Base-by-base conservation (phyloP, 1,140 invertebrate genomes). In the Hyles vespertilio region DNA sequence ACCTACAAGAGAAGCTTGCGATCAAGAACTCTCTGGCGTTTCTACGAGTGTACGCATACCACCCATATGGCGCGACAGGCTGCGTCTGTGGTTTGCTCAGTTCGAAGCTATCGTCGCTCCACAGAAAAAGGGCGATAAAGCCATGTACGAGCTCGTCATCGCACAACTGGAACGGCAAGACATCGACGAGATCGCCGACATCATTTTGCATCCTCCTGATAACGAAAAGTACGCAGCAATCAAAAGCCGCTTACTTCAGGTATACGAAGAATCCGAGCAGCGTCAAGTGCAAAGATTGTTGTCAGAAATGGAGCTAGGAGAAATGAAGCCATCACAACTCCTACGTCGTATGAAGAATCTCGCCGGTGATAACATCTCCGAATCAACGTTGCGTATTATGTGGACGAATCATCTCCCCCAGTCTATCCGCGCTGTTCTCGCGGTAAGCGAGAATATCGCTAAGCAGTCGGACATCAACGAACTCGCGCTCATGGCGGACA, bases 401-500 rank as follows among this genome's bases (percentile, higher is more conserved):
- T 52, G 40, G 12, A 55, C 43, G 43, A 43, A 55, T 7, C 44
- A 44, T 3, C 44, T 55, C 3, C 62, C 67, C 0, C 22, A 56
- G 5, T 54, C 59, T 8, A 63, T 72, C 8, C 50, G 63, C 4
- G 59, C 58, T 0, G 58, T 69, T 0, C 54, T 67, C 7, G 56
- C 56, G 6, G 54, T 72, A 5, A 63, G 55, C 33, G 59, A 69
- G 34, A 63, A 60, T 6, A 56, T 67, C 36, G 59, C 52, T 48
- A 49, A 55, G 22, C 58, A 60, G 2, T 51, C 64, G 0, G 53
- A 58, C 7, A 46, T 72, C 7, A 63, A 67, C 3, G 55, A 63
- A 45, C 10, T 68, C 2, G 67, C 69, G 7, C 22, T 52, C 5
- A 47, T 70, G 3, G 71, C 68, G 5, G 71, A 73, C 36, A 70